Base-by-base conservation (phyloP, 2,797 vertebrate species). In the Spinibarbus caldwelli region DNA sequence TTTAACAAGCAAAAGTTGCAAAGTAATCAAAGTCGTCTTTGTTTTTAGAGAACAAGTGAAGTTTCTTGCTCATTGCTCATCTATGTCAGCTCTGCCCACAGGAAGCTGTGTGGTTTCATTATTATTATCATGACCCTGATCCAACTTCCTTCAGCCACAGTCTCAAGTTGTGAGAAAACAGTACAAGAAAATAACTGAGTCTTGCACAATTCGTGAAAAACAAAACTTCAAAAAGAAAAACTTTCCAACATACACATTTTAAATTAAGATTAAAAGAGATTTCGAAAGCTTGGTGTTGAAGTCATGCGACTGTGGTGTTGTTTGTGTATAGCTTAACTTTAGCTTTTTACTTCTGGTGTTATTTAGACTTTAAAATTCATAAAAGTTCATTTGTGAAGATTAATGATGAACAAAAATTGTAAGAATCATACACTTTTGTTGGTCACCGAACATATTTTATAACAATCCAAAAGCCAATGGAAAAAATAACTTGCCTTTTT, bases 11-110 rank as follows among this genome's bases (percentile, higher is more conserved):
- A 19, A 8, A 78, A 17, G 36, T 49, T 78, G 26, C 73, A 84
- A 43, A 54, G 64, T n/a, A 70, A 77, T 77, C 52, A 68, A 1
- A 41, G 34, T 11, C 4, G 5, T 36, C 82, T 78, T 77, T 84
- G 73, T 78, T 84, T 57, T 38, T 49, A 43, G 49, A 57, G 36
- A 71, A 29, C 0, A 6, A 57, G 17, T 45, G 19, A 8, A 49
- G 34, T 68, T 84, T 84, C 73, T 68, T 38, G 17, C 19, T 19
- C 47, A 23, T 6, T 84, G 82, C 59, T 43, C 73, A 84, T 54
- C 14, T 49, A 57, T 68, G 73, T 84, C 45, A 77, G 6, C 43
- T 43, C 62, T 67, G 34, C 10, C 12, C 34, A 77, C 15, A 77
- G 31, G 71, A 76, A 77, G 34, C 54, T 17, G 68, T 57, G 79